Conservation (phyloP, 1,140 invertebrate species). For the Heterodera carotae region DNA sequence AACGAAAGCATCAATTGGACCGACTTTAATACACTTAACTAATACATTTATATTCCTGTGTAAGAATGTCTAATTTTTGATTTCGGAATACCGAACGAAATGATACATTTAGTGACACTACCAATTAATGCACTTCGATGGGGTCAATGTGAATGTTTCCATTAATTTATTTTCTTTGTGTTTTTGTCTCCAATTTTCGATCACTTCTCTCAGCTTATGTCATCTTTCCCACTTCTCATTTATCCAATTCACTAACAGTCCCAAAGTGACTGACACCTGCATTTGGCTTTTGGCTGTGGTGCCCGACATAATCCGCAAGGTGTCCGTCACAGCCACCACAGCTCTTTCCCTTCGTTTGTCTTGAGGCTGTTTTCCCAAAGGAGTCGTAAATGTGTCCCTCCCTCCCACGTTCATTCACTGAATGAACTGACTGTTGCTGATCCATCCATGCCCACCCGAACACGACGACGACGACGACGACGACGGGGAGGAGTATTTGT, state of each 20-base stretch:
- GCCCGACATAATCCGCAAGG: slow-evolving; percentile 17
- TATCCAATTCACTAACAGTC: background rate
- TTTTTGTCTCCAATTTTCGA: background rate
- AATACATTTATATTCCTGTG: no score
- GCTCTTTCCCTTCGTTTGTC: slow-evolving; percentile 23
- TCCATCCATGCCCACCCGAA: no score
- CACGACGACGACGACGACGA: no score
- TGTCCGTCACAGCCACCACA: slow-evolving; percentile 7
- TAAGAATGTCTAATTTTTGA: no score
- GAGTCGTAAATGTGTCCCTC: slow-evolving; percentile 17
- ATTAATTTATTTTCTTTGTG: background rate
- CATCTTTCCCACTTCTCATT: background rate
- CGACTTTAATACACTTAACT: no score
- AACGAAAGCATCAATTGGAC: no score
- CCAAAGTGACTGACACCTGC: background rate
- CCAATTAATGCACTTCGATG: no score
- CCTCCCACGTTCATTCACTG: no score
- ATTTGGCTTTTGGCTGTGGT: background rate
- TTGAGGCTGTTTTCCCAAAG: slow-evolving; percentile 30
- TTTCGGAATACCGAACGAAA: no score
- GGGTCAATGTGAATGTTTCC: no score
- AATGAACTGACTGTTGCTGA: no score
- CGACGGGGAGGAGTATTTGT: slow-evolving; percentile 3
- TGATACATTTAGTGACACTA: no score
- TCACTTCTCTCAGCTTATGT: background rate